A percentile compares a stretch with the other conserved stretches of the same genome.
Evolutionary conservation across 2,888 invertebrate species (phyloP).

Genomic region (Drosophila conformis): DNA sequence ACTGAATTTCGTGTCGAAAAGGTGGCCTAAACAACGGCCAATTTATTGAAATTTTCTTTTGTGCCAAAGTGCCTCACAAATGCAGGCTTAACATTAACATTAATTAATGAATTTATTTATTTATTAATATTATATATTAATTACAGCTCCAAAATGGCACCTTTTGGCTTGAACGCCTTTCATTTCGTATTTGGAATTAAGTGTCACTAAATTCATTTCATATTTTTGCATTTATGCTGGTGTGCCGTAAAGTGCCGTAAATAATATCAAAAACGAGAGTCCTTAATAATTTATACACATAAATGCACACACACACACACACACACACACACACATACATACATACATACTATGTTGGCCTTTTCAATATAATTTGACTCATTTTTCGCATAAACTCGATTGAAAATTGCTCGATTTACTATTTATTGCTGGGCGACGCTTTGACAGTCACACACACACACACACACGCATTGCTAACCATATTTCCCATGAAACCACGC

Average conservation of each 20-base stretch:
- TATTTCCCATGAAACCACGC: neutral
- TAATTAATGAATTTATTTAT: constrained; percentile 3
- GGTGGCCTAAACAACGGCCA: neutral
- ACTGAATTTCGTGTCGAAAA: neutral
- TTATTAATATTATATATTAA: neutral
- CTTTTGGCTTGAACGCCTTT: neutral
- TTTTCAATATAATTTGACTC: constrained; percentile 43
- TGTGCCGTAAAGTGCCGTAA: constrained; percentile 24
- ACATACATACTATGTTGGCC: too few relatives aligned
- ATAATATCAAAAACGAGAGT: constrained; percentile 37
- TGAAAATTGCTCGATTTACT: constrained; percentile 70
- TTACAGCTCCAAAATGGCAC: too few relatives aligned
- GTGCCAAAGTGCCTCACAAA: neutral
- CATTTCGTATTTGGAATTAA: neutral
- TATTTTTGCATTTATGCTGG: constrained; percentile 27
- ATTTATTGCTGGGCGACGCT: constrained; percentile 58
- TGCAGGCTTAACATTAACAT: neutral
- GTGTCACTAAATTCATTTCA: constrained; percentile 26
- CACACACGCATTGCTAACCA: constrained; percentile 1
- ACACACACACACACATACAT: too few relatives aligned
- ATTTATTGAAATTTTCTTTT: neutral
- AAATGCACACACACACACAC: neutral
- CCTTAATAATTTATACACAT: constrained; percentile 4
- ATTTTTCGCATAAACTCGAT: constrained; percentile 66
- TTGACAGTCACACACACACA: constrained; percentile 12